phyloP scores from a whole-genome alignment of 2,113 vertebrate genomes.

The Pachycephala philippinensis region DNA sequence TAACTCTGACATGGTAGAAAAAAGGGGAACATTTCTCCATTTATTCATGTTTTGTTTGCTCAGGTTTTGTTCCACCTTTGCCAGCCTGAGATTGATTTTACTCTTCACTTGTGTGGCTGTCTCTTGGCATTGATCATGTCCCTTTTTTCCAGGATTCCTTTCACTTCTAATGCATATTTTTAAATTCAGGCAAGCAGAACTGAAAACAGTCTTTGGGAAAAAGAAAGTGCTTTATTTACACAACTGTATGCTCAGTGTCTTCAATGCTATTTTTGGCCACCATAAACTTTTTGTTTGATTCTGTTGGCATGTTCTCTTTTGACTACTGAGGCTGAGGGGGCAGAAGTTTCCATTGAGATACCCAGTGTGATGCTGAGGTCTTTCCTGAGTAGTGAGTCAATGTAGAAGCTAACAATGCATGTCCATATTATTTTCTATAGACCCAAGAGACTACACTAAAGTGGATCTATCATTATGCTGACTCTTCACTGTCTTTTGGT shows the following conservation, averaged over 20 bases:
- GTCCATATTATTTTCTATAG: not conserved
- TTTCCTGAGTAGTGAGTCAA: not conserved
- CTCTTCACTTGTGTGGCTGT: not conserved
- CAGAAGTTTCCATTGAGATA: conserved; percentile 25
- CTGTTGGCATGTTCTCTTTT: conserved; percentile 1
- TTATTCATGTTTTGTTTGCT: not conserved
- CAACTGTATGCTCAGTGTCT: not conserved
- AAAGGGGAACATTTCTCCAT: not conserved
- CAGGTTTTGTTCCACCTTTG: not conserved
- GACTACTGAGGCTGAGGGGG: not conserved
- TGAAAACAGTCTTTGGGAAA: not conserved
- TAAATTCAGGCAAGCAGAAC: conserved; percentile 1
- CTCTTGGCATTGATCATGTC: not conserved
- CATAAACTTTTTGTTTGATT: conserved; percentile 33
- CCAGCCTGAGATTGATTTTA: not conserved
- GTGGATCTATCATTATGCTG: not conserved
- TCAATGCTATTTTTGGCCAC: conserved; percentile 41
- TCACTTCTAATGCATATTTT: not conserved
- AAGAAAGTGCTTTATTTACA: not conserved
- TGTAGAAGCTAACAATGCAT: not conserved
- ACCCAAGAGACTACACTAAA: not conserved
- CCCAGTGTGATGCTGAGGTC: not conserved
- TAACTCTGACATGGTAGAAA: not conserved
- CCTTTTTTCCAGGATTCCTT: not conserved
- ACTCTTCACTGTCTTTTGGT: not conserved